Conservation (phyloP, 2,113 vertebrate species). For the Protobothrops mucrosquamatus region DNA sequence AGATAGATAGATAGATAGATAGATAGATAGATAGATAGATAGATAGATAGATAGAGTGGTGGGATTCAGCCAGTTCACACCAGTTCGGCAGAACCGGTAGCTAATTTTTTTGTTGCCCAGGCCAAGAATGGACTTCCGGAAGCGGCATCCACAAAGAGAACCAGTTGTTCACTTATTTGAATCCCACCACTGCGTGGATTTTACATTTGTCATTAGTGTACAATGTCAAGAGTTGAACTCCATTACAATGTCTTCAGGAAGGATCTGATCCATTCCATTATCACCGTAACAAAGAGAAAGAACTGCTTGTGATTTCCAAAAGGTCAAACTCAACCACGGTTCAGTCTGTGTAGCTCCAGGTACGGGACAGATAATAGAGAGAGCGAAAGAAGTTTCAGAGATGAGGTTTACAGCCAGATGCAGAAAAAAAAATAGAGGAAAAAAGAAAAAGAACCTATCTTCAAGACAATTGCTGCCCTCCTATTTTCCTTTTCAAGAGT, state of each 20-base stretch:
- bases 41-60: no score
- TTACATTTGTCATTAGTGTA: constrained; percentile 77
- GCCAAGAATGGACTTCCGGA: no score
- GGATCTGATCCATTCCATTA: constrained; percentile 76
- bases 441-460: constrained; percentile 71
- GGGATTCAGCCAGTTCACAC: no score
- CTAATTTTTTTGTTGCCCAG: no score
- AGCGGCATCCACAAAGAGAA: no score
- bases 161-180: no score
- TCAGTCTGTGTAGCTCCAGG: constrained; percentile 64
- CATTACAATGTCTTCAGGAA: constrained; percentile 75
- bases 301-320: constrained; percentile 74
- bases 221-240: constrained; percentile 75
- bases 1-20: no score
- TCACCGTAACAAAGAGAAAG: constrained; percentile 74
- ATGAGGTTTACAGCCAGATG: constrained; percentile 68
- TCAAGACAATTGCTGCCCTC: constrained; percentile 50
- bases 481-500: constrained; percentile 59
- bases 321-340: constrained; percentile 71
- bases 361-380: constrained; percentile 56
- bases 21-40: no score
- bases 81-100: no score
- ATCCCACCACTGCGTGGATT: constrained; percentile 19
- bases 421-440: constrained; percentile 13
- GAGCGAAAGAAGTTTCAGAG: constrained; percentile 56